A percentile compares a stretch with the other conserved stretches of the same genome.
Evolutionary conservation across 2,888 invertebrate species (phyloP).

Genomic region (Nemotelus nigrinus): DNA sequence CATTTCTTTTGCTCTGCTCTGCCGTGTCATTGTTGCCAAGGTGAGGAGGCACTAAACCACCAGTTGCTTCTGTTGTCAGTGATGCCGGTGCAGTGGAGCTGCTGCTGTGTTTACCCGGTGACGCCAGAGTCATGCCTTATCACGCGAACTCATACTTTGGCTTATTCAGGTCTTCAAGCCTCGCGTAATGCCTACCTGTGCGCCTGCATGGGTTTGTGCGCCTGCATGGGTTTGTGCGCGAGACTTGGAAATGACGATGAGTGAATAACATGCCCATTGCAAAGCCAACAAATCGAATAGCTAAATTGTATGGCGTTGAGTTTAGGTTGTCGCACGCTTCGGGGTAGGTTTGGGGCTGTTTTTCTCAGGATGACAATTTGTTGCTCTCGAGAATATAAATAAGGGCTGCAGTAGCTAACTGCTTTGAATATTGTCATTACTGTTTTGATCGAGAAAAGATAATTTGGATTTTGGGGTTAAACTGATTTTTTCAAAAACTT

Average conservation of each 20-base stretch:
- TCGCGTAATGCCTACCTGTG: slow-evolving; percentile 32
- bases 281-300: slow-evolving; percentile 31
- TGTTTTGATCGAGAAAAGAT: too few species aligned
- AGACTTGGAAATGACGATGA: background rate
- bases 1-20: background rate
- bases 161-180: slow-evolving; percentile 9
- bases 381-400: background rate
- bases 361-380: slow-evolving; percentile 14
- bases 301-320: slow-evolving; percentile 7
- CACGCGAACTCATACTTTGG: slow-evolving; percentile 31
- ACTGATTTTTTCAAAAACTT: too few species aligned
- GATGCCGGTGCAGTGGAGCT: slow-evolving; percentile 10
- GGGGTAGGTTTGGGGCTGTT: slow-evolving; percentile 16
- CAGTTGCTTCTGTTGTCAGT: slow-evolving; percentile 30
- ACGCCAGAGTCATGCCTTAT: slow-evolving; percentile 27
- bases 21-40: background rate
- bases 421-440: too few species aligned
- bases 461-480: too few species aligned
- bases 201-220: background rate
- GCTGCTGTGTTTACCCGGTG: slow-evolving; percentile 35
- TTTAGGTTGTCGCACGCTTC: slow-evolving; percentile 6
- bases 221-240: background rate
- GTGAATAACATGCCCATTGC: slow-evolving; percentile 1
- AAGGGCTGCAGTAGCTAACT: background rate
- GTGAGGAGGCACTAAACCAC: slow-evolving; percentile 13